Evolutionary conservation across 1,140 invertebrate genomes (phyloP).

Genomic region (Hetaerina americana): DNA sequence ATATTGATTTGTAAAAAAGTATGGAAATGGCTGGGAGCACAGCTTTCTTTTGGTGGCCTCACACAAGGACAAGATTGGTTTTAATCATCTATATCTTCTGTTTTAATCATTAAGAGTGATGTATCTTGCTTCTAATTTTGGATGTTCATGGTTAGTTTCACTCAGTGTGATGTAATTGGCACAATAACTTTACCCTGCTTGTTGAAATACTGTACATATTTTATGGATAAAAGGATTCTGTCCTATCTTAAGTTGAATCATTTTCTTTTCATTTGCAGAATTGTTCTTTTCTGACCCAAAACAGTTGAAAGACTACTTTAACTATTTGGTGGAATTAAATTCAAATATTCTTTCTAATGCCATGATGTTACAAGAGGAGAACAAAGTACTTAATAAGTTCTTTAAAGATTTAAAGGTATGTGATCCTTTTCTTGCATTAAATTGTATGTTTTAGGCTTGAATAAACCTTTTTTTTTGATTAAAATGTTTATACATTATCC

Average conservation of each 20-base stretch:
- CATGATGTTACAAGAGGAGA: neutral
- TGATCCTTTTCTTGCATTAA: neutral
- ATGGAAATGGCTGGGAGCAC: no score
- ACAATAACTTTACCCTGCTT: neutral
- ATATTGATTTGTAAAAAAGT: no score
- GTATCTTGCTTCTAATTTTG: neutral
- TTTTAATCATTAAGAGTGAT: neutral
- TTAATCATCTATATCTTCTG: neutral
- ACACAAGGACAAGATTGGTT: no score
- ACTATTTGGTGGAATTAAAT: neutral
- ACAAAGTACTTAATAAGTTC: neutral
- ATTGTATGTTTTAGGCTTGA: neutral
- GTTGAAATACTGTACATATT: neutral
- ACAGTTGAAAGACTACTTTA: conserved; percentile 30
- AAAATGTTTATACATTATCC: neutral
- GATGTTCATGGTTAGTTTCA: neutral
- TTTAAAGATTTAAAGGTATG: neutral
- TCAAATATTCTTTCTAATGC: neutral
- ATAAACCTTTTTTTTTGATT: neutral
- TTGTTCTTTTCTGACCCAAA: conserved; percentile 43
- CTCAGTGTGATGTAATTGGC: neutral
- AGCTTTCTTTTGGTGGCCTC: no score
- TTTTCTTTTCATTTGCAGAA: conserved; percentile 8
- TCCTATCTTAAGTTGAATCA: neutral
- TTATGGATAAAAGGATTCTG: neutral